Evolutionary conservation across 2,113 vertebrate genomes (phyloP).

Genomic region (Columba livia): DNA sequence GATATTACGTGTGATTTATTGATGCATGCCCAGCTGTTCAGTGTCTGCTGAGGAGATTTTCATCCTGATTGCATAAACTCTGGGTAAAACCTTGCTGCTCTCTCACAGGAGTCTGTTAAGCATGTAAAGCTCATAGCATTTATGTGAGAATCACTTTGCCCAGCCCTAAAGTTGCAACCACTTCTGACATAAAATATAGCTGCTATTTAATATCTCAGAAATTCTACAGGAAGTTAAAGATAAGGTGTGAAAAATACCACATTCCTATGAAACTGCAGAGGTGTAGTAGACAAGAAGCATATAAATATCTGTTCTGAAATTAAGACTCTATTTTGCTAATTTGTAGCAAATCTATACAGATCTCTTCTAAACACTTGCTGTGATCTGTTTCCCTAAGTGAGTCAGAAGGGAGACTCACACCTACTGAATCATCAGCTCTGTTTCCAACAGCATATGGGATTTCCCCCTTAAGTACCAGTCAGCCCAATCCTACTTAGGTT

Average conservation of each 20-base stretch:
- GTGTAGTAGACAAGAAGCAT: not conserved
- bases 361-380: not conserved
- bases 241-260: not conserved
- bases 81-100: not conserved
- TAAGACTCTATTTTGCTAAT: not conserved
- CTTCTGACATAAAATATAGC: not conserved
- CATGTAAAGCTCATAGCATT: not conserved
- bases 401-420: not conserved
- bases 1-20: constrained; percentile 1
- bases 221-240: not conserved
- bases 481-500: constrained; percentile 37
- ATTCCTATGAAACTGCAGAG: not conserved
- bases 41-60: constrained; percentile 25
- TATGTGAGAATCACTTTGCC: not conserved
- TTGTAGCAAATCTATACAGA: not conserved
- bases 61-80: not conserved
- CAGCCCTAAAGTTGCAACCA: not conserved
- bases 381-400: not conserved
- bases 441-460: constrained; percentile 4
- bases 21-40: constrained; percentile 33
- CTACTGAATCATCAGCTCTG: not conserved
- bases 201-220: not conserved
- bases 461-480: constrained; percentile 8
- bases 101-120: constrained; percentile 3
- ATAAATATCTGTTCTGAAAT: not conserved